These are phyloP conservation scores for Dipodomys ordii DNA, from an alignment of 2,113 vertebrate species.

Conservation along the genomic window DNA sequence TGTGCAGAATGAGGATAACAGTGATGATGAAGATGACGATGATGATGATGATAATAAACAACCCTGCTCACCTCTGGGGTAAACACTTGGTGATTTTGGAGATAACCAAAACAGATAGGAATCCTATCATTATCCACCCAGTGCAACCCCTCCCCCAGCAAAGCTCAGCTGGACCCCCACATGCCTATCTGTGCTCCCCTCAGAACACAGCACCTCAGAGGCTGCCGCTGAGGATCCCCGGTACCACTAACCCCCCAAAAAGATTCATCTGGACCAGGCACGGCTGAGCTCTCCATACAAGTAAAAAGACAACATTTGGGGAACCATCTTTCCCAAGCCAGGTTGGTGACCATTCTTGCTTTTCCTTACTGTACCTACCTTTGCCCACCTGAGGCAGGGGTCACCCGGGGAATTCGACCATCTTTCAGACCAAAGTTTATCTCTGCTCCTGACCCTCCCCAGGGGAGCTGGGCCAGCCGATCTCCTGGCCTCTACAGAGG, in stretches of 20 bases:
- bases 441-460: neutral
- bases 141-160: neutral
- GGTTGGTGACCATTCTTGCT: too few relatives aligned
- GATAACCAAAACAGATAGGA: neutral
- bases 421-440: neutral
- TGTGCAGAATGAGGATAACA: neutral
- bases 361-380: neutral
- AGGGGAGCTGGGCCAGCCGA: neutral
- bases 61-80: accelerated
- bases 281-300: neutral
- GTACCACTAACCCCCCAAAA: too few relatives aligned
- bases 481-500: neutral
- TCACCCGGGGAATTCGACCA: neutral
- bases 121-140: neutral
- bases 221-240: neutral
- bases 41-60: neutral
- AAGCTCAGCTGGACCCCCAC: constrained; percentile 3
- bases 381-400: neutral
- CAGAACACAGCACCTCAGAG: neutral
- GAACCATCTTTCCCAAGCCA: neutral
- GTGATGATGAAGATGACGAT: neutral
- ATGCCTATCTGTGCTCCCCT: neutral
- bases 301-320: neutral
- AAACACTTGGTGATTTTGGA: neutral
- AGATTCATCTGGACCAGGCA: neutral